Conservation (phyloP, 2,113 vertebrate genomes). For the Heliornis fulica region DNA sequence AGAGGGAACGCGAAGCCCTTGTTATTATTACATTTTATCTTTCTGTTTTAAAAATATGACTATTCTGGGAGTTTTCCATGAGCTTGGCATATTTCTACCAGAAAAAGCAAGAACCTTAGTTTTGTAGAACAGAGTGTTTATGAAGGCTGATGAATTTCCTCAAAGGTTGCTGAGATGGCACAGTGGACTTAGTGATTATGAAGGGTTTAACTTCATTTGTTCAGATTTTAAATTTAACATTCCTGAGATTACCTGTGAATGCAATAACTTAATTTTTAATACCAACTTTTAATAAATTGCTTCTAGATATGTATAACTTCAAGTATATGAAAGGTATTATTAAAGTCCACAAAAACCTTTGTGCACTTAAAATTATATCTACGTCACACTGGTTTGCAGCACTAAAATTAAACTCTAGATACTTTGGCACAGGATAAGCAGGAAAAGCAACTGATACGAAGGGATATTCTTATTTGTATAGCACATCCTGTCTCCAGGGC, state of each 20-base stretch:
- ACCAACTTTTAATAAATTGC: not conserved
- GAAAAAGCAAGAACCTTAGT: not conserved
- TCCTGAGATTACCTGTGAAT: not conserved
- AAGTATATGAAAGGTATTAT: not conserved
- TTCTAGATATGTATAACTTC: not conserved
- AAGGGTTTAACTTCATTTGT: not conserved
- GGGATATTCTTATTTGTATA: not conserved
- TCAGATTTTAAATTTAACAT: not conserved
- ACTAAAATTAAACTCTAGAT: not conserved
- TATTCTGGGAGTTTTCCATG: not conserved
- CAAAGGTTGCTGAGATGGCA: not conserved
- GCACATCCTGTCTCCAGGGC: not conserved
- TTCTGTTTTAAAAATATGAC: not conserved
- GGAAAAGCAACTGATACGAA: not conserved
- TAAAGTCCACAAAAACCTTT: not conserved
- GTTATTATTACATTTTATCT: not conserved
- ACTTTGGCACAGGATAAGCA: not conserved
- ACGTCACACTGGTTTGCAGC: not conserved
- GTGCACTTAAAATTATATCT: not conserved
- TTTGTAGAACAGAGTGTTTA: not conserved
- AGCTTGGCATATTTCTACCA: not conserved
- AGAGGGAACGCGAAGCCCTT: not conserved
- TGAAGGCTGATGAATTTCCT: slow-evolving; percentile 20
- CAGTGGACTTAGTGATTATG: not conserved
- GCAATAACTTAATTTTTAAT: not conserved